These are phyloP conservation scores for Rhyacophila brunnea DNA, from an alignment of 1,140 invertebrate genomes.

Conservation along the genomic window DNA sequence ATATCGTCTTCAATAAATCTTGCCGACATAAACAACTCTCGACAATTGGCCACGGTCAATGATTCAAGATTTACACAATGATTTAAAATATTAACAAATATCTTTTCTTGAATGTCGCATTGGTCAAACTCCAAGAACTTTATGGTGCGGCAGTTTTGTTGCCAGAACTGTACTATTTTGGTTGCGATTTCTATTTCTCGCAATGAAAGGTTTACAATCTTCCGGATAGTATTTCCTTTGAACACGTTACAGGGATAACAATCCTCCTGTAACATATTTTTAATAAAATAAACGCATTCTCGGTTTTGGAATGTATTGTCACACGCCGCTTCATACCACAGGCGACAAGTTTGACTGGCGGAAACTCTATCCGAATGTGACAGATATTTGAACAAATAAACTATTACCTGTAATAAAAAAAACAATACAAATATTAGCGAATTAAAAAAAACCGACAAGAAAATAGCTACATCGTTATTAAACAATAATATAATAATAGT, in stretches of 20 bases:
- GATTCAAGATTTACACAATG: constrained; percentile 56
- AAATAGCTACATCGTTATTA: no score
- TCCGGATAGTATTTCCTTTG: constrained; percentile 50
- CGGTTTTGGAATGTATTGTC: constrained; percentile 56
- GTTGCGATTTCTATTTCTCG: constrained; percentile 60
- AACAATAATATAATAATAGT: no score
- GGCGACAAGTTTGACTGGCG: constrained; percentile 58
- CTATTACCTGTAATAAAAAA: constrained; percentile 55
- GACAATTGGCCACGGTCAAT: constrained; percentile 62
- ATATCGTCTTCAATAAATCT: constrained; percentile 60
- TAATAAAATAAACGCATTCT: constrained; percentile 55
- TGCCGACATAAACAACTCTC: constrained; percentile 71
- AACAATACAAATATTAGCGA: background rate
- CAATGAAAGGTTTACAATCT: constrained; percentile 58
- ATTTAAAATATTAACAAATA: constrained; percentile 58
- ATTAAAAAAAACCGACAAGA: no score
- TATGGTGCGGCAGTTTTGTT: constrained; percentile 47
- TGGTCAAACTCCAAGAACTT: constrained; percentile 52
- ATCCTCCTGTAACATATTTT: constrained; percentile 53
- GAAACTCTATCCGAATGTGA: constrained; percentile 58
- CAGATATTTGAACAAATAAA: constrained; percentile 62
- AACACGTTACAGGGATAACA: constrained; percentile 46
- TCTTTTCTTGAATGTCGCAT: constrained; percentile 63
- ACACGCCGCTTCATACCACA: constrained; percentile 60
- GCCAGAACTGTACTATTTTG: constrained; percentile 51